These are phyloP conservation scores for Halictus ligatus DNA, from an alignment of 2,888 invertebrate genomes.

Conservation along the genomic window DNA sequence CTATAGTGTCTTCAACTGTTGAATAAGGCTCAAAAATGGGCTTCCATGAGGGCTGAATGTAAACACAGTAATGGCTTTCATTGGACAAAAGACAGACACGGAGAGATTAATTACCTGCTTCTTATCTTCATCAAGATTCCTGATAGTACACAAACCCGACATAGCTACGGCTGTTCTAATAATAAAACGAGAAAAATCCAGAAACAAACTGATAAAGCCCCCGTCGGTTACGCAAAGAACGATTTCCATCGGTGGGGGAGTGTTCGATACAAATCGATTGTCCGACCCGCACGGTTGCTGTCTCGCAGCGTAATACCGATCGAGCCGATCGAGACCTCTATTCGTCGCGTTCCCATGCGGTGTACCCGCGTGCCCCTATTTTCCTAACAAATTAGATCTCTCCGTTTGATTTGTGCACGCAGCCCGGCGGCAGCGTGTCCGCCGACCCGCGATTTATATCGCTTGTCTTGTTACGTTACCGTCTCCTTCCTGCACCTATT, in stretches of 20 bases:
- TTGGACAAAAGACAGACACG: neutral
- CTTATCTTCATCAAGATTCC: neutral
- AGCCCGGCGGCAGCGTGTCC: conserved; percentile 10
- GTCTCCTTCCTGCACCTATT: conserved; percentile 25
- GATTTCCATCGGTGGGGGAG: neutral
- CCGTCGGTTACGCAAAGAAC: neutral
- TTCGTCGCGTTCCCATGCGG: conserved; percentile 53
- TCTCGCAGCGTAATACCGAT: neutral
- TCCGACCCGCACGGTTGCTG: neutral
- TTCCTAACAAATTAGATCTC: conserved; percentile 64
- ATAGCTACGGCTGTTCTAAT: neutral
- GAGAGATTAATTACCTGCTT: neutral
- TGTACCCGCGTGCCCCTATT: conserved; percentile 43
- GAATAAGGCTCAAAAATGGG: too few species aligned
- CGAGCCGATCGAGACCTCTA: conserved; percentile 32
- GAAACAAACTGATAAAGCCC: neutral
- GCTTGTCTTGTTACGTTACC: conserved; percentile 47
- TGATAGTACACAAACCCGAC: neutral
- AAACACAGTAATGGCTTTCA: neutral
- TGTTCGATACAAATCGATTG: conserved; percentile 6
- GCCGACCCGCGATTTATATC: conserved; percentile 57
- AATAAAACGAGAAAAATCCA: neutral
- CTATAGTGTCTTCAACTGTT: too few species aligned
- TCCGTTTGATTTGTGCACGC: conserved; percentile 45
- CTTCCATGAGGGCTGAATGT: too few species aligned